These are phyloP conservation scores for Megaceryle maxima DNA, from an alignment of 2,113 vertebrate species.

Conservation along the genomic window DNA sequence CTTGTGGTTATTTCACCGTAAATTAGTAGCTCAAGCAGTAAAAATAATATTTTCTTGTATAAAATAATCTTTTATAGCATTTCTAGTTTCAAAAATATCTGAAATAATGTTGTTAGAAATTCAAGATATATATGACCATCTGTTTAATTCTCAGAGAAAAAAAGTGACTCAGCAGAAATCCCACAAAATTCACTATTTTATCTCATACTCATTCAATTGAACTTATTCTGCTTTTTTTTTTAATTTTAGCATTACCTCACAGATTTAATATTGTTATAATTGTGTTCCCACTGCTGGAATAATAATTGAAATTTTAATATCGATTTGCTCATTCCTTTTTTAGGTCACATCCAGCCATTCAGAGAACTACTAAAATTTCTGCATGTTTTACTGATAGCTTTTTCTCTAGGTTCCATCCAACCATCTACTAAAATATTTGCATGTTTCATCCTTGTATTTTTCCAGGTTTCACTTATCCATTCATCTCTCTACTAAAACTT, in stretches of 20 bases:
- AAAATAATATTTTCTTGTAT: not conserved
- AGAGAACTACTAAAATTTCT: slow-evolving; percentile 2
- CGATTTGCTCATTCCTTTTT: slow-evolving; percentile 61
- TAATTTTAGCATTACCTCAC: not conserved
- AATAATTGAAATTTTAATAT: not conserved
- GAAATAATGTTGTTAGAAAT: not conserved
- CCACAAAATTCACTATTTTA: not conserved
- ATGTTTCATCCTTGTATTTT: not conserved
- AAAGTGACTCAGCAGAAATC: not conserved
- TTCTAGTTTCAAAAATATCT: not conserved
- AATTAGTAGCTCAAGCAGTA: not conserved
- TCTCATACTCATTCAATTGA: not conserved
- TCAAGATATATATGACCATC: not conserved
- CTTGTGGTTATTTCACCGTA: not conserved
- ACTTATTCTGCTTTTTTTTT: not conserved
- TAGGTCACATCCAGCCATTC: slow-evolving; percentile 23
- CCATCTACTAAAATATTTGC: slow-evolving; percentile 5
- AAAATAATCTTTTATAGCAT: not conserved
- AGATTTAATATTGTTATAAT: not conserved
- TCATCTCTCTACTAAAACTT: slow-evolving; percentile 10
- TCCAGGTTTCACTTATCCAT: not conserved
- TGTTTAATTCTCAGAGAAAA: not conserved
- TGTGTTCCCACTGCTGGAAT: not conserved
- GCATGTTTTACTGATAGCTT: slow-evolving; percentile 5
- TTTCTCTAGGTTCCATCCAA: not conserved